These are phyloP conservation scores for Ptiloglossa arizonensis DNA, from an alignment of 1,140 invertebrate genomes.

Conservation along the genomic window DNA sequence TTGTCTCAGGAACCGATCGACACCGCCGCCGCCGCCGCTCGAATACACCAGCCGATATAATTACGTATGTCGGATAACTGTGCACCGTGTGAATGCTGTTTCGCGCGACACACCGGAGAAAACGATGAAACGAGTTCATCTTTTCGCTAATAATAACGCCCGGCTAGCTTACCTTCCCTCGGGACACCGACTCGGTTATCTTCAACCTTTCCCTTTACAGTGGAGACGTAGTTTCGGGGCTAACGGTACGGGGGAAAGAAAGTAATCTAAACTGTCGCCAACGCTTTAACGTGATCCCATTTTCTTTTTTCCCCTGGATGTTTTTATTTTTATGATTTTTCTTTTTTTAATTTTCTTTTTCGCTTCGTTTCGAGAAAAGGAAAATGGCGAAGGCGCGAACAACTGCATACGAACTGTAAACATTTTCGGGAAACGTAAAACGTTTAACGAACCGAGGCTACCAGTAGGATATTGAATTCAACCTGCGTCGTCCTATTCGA, in stretches of 20 bases:
- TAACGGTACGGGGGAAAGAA: neutral
- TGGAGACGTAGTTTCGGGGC: neutral
- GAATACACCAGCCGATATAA: neutral
- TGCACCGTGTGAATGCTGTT: neutral
- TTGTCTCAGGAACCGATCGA: neutral
- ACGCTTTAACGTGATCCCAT: neutral
- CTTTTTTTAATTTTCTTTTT: too few species aligned
- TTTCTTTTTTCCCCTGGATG: neutral
- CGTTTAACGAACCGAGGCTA: neutral
- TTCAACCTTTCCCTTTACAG: constrained; percentile 6
- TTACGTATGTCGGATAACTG: neutral
- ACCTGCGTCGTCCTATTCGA: neutral
- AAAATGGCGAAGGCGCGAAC: neutral
- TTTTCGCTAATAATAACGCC: constrained; percentile 3
- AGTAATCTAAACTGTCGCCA: constrained; percentile 2
- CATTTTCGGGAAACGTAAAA: neutral
- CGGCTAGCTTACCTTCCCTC: neutral
- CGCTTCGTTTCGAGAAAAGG: neutral
- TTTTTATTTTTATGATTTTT: too few species aligned
- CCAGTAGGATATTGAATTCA: neutral
- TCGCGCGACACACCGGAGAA: neutral
- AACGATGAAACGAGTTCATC: constrained; percentile 1
- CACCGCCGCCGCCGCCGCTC: too few species aligned
- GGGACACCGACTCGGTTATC: constrained; percentile 15
- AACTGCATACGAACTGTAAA: neutral